phyloP scores from a whole-genome alignment of 2,888 invertebrate species.

The Mylabris sibirica region DNA sequence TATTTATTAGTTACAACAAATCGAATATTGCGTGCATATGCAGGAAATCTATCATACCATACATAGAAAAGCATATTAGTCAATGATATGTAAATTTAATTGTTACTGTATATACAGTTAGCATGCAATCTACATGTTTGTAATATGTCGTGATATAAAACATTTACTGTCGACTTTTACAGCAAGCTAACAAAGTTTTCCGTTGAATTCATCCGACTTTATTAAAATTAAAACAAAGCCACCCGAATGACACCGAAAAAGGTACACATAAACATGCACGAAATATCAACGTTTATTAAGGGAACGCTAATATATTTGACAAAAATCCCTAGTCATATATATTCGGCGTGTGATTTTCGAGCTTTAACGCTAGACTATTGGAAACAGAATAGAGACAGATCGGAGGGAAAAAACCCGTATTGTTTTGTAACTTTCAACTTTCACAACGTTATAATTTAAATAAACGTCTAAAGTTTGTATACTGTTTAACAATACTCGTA shows the following conservation, averaged over 20 bases:
- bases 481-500: neutral
- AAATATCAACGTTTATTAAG: conserved; percentile 14
- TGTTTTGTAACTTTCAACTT: neutral
- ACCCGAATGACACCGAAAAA: neutral
- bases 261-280: neutral
- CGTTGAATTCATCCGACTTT: neutral
- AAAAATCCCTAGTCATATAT: conserved; percentile 22
- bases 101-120: neutral
- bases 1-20: neutral
- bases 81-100: conserved; percentile 1
- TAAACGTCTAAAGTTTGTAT: neutral
- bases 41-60: neutral
- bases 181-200: neutral
- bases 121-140: conserved; percentile 1
- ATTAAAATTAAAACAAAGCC: neutral
- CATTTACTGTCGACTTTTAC: neutral
- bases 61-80: neutral
- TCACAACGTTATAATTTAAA: neutral
- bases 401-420: neutral
- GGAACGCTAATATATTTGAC: conserved; percentile 34
- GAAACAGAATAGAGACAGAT: no score
- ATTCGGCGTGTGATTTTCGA: neutral
- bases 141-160: neutral
- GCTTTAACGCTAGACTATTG: neutral
- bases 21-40: neutral